Evolutionary conservation across 2,113 vertebrate species (phyloP), one percentile per base, ranked within the genome.

Genomic region (Cinclus mexicanus): DNA sequence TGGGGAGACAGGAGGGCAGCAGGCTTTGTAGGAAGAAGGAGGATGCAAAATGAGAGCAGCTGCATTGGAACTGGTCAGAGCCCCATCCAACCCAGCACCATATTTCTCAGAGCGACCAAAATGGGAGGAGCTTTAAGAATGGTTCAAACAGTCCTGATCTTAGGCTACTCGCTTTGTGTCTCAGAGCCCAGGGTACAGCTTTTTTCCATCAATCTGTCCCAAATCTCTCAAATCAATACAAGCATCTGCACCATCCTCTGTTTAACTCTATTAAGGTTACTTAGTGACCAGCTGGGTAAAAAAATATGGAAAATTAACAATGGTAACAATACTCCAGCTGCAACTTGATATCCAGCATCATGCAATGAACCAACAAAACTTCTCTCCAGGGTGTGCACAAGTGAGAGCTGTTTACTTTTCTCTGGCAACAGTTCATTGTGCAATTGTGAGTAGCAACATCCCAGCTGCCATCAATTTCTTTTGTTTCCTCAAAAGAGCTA

Each of bases 301-400:
- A 75, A 53, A 65, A 19, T 12, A 13, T 47, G 35, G n/a, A 69
- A 83, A 83, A 65, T 52, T 3, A 81, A 35, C 28, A 53, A 69
- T 0, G 0, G 50, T n/a, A 86, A 69, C 28, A 49, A 60, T 41
- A 69, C 22, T 74, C 37, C 68, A 71, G 49, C 61, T 85, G 63
- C 44, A 72, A 24, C 31, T 23, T 15, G 22, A 1, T 41, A 71
- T 9, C 26, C 22, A 83, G 50, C 26, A 49, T 44, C 77, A 55
- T 3, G 2, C 64, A 81, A 28, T 10, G 46, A 86, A 86, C 64
- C 50, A 83, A 47, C 37, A 67, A 46, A 59, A 42, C 59, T 64
- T 14, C n/a, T 41, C 87, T 65, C 42, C 14, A 29, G 29, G 28
- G 33, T 18, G n/a, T 1, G 1, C 0, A 3, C 31, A 41, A 50